These are phyloP conservation scores for Troglohyphantes excavatus DNA, from an alignment of 2,888 invertebrate species.

Conservation along the genomic window DNA sequence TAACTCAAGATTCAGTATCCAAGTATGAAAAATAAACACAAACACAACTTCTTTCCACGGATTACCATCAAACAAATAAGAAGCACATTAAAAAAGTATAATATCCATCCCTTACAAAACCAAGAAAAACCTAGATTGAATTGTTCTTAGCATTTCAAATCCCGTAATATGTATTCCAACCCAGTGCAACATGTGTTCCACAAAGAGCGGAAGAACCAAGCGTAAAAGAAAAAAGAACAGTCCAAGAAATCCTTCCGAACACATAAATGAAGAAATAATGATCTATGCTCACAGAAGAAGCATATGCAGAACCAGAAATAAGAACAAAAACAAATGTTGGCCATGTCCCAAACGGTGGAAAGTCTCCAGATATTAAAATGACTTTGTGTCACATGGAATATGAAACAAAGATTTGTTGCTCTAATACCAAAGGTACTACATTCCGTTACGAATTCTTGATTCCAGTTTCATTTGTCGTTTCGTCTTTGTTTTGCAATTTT, in stretches of 20 bases:
- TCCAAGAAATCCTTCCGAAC: constrained; percentile 11
- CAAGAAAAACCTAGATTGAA: background rate
- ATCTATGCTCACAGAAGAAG: constrained; percentile 28
- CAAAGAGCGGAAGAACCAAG: background rate
- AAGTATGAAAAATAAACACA: no score
- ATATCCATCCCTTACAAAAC: background rate
- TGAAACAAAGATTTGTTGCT: constrained; percentile 53
- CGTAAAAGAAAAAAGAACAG: background rate
- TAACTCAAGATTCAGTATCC: no score
- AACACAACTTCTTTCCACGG: no score
- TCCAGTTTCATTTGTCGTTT: constrained; percentile 22
- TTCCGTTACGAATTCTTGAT: constrained; percentile 43
- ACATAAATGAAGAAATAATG: constrained; percentile 64
- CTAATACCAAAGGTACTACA: constrained; percentile 22
- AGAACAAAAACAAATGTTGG: constrained; percentile 32
- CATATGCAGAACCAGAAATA: constrained; percentile 19
- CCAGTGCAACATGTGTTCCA: constrained; percentile 42
- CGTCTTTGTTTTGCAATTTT: constrained; percentile 31
- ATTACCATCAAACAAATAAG: no score
- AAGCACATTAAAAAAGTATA: background rate
- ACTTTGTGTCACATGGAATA: constrained; percentile 48
- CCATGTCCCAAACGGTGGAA: constrained; percentile 12
- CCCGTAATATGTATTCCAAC: constrained; percentile 23
- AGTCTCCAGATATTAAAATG: constrained; percentile 38
- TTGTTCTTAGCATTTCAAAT: background rate